These are phyloP conservation scores for Cheilosia soror DNA, from an alignment of 2,888 invertebrate species.

Conservation along the genomic window DNA sequence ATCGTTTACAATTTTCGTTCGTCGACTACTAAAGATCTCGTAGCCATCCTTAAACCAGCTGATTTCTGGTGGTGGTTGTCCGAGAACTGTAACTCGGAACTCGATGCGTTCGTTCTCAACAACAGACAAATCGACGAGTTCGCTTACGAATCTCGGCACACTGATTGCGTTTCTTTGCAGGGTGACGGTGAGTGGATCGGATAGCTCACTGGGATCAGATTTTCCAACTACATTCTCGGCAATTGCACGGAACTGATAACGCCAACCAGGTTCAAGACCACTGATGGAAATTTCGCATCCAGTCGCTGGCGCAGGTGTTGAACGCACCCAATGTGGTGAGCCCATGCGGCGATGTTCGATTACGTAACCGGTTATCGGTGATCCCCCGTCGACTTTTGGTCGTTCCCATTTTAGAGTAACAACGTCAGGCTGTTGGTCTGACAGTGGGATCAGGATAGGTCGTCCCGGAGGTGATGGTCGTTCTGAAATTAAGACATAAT, in stretches of 20 bases:
- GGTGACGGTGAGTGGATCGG: slow-evolving; percentile 93
- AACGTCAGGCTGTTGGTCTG: slow-evolving; percentile 91
- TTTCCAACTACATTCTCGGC: slow-evolving; percentile 96
- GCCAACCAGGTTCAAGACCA: slow-evolving; percentile 93
- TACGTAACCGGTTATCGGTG: slow-evolving; percentile 92
- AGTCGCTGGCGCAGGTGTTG: slow-evolving; percentile 89
- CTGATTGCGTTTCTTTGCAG: slow-evolving; percentile 87
- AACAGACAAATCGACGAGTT: slow-evolving; percentile 88
- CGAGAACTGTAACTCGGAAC: slow-evolving; percentile 90
- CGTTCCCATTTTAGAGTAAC: slow-evolving; percentile 93
- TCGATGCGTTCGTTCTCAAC: slow-evolving; percentile 94
- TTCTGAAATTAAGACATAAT: slow-evolving; percentile 83
- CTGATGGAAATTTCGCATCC: slow-evolving; percentile 91
- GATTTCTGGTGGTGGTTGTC: slow-evolving; percentile 91
- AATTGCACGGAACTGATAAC: slow-evolving; percentile 95
- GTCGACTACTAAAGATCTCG: slow-evolving; percentile 93
- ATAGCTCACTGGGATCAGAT: slow-evolving; percentile 93
- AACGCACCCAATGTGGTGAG: slow-evolving; percentile 93
- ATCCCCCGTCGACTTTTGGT: slow-evolving; percentile 93
- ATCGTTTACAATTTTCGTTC: slow-evolving; percentile 91
- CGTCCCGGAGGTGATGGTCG: slow-evolving; percentile 92
- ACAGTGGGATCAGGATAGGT: slow-evolving; percentile 90
- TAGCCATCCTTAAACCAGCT: slow-evolving; percentile 96
- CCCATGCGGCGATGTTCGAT: slow-evolving; percentile 91
- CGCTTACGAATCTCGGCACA: slow-evolving; percentile 90